Conservation (phyloP, 2,888 invertebrate species). For the Abrostola tripartita region DNA sequence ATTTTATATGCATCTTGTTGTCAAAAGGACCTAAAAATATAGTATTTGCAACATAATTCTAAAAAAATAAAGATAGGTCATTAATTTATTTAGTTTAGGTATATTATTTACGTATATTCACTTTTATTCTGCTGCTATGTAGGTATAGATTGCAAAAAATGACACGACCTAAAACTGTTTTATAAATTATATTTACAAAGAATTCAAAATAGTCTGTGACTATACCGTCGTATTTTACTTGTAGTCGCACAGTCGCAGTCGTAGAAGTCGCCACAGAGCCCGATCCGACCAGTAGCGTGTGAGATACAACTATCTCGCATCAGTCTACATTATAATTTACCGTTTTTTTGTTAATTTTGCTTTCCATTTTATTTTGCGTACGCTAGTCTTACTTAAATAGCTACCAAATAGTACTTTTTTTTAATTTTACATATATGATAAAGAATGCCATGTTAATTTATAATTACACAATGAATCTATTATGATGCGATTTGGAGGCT, state of each 20-base stretch:
- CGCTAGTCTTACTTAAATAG: slow-evolving; percentile 81
- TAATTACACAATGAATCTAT: slow-evolving; percentile 73
- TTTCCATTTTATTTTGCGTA: slow-evolving; percentile 67
- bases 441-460: slow-evolving; percentile 78
- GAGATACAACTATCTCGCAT: slow-evolving; percentile 52
- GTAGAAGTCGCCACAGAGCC: slow-evolving; percentile 32
- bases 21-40: too few relatives aligned
- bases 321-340: slow-evolving; percentile 70
- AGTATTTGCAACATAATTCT: too few relatives aligned
- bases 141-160: too few relatives aligned
- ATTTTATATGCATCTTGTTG: too few relatives aligned
- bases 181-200: too few relatives aligned
- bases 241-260: slow-evolving; percentile 3
- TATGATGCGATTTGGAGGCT: slow-evolving; percentile 44
- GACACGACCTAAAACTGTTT: too few relatives aligned
- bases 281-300: slow-evolving; percentile 55
- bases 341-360: slow-evolving; percentile 68
- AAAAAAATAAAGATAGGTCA: too few relatives aligned
- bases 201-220: too few relatives aligned
- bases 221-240: too few relatives aligned
- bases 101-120: too few relatives aligned
- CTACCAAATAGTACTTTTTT: slow-evolving; percentile 80
- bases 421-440: slow-evolving; percentile 81
- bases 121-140: too few relatives aligned
- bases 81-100: too few relatives aligned